Conservation (phyloP, 1,140 invertebrate species). For the Aphelinus certus region DNA sequence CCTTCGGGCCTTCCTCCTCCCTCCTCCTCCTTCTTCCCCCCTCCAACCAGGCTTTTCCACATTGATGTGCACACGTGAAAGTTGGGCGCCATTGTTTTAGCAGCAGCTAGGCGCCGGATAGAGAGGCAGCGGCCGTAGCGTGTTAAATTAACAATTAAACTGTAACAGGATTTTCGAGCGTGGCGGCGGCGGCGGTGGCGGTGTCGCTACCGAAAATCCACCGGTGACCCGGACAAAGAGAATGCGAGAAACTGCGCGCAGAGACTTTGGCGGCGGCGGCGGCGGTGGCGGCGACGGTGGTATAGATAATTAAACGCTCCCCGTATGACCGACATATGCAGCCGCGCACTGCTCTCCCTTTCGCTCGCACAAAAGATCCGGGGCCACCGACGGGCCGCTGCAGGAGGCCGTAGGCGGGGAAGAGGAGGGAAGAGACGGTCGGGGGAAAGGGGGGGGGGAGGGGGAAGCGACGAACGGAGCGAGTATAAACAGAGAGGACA, state of each 20-base stretch:
- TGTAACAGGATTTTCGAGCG: slow-evolving; percentile 54
- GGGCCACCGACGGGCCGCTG: no score
- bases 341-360: not conserved
- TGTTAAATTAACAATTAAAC: slow-evolving; percentile 57
- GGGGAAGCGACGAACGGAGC: not conserved
- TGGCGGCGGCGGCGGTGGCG: not conserved
- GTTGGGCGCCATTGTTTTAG: no score
- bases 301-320: slow-evolving; percentile 53
- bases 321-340: slow-evolving; percentile 47
- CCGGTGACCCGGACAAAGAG: slow-evolving; percentile 5
- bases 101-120: not conserved
- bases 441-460: not conserved
- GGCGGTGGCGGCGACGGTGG: slow-evolving; percentile 5
- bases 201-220: slow-evolving; percentile 44
- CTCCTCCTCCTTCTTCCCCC: no score
- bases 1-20: no score
- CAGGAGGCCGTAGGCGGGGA: no score
- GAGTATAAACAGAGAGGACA: not conserved
- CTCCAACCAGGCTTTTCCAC: no score
- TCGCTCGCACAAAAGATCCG: not conserved
- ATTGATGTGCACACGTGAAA: no score
- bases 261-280: no score
- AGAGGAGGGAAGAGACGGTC: not conserved
- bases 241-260: not conserved
- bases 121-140: slow-evolving; percentile 18